These are phyloP conservation scores for Brachypteracias leptosomus DNA, from an alignment of 2,113 vertebrate species.

Conservation along the genomic window DNA sequence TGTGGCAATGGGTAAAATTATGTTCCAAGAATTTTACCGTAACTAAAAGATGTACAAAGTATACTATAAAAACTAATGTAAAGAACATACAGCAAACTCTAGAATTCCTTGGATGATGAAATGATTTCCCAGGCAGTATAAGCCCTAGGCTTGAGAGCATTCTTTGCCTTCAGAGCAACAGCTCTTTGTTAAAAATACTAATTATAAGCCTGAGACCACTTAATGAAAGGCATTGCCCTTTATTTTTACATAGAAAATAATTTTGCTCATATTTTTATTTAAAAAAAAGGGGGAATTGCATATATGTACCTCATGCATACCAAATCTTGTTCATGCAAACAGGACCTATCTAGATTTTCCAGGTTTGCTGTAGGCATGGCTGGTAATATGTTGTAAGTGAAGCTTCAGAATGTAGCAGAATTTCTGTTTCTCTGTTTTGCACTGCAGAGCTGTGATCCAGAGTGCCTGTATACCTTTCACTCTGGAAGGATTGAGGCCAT, in stretches of 20 bases:
- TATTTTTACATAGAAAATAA: not conserved
- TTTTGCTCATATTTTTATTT: not conserved
- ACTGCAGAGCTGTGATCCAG: constrained; percentile 83
- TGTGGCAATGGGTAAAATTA: not conserved
- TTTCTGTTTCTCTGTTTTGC: constrained; percentile 20
- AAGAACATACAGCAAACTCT: not conserved
- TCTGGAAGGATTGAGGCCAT: constrained; percentile 82
- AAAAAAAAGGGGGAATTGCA: not conserved
- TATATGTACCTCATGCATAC: not conserved
- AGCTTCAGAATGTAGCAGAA: not conserved
- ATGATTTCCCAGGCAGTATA: not conserved
- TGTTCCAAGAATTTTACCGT: not conserved
- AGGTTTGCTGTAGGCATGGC: not conserved
- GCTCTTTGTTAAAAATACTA: not conserved
- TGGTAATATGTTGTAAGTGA: not conserved
- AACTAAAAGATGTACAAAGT: not conserved
- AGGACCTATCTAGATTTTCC: not conserved
- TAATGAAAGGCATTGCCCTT: not conserved
- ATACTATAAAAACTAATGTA: not conserved
- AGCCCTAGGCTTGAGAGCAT: not conserved
- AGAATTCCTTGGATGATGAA: not conserved
- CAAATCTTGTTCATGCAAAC: not conserved
- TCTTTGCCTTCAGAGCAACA: not conserved
- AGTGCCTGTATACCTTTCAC: constrained; percentile 87
- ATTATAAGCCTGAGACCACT: not conserved